phyloP scores from a whole-genome alignment of 2,888 invertebrate species.

The Sinhomidia bicolor region DNA sequence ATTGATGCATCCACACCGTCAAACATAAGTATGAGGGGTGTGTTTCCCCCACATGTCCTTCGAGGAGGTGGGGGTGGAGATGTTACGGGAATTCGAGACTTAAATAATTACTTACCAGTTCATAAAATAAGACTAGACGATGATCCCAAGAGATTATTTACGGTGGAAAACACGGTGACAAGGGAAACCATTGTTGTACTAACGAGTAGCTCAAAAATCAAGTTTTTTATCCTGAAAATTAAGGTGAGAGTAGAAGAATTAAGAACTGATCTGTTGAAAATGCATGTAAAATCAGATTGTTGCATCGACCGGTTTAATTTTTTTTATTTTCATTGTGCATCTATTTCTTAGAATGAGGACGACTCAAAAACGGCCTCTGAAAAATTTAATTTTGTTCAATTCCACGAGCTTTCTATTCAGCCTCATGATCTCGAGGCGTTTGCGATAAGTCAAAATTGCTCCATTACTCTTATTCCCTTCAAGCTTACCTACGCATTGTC shows the following conservation, averaged over 20 bases:
- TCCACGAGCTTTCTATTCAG: constrained; percentile 35
- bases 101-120: constrained; percentile 49
- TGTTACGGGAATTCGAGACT: constrained; percentile 29
- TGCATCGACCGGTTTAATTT: too few relatives aligned
- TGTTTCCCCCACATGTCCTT: not conserved
- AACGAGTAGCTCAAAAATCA: constrained; percentile 6
- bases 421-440: constrained; percentile 55
- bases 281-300: too few relatives aligned
- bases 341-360: constrained; percentile 31
- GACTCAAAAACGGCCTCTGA: not conserved
- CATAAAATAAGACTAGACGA: constrained; percentile 54
- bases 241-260: constrained; percentile 25
- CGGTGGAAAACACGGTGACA: constrained; percentile 59
- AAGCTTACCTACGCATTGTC: constrained; percentile 54
- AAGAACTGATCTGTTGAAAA: too few relatives aligned
- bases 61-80: not conserved
- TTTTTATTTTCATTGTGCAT: not conserved
- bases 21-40: not conserved
- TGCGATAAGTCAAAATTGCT: constrained; percentile 55
- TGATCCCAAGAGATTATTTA: constrained; percentile 38
- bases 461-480: constrained; percentile 46
- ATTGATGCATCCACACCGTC: constrained; percentile 48
- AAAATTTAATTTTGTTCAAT: constrained; percentile 51
- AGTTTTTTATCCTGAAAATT: constrained; percentile 50
- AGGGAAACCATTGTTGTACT: constrained; percentile 60